Percentiles rank a stretch among this genome's conserved stretches.
phyloP scores from a whole-genome alignment of 1,140 invertebrate genomes.

The Condylostylus longicornis region DNA sequence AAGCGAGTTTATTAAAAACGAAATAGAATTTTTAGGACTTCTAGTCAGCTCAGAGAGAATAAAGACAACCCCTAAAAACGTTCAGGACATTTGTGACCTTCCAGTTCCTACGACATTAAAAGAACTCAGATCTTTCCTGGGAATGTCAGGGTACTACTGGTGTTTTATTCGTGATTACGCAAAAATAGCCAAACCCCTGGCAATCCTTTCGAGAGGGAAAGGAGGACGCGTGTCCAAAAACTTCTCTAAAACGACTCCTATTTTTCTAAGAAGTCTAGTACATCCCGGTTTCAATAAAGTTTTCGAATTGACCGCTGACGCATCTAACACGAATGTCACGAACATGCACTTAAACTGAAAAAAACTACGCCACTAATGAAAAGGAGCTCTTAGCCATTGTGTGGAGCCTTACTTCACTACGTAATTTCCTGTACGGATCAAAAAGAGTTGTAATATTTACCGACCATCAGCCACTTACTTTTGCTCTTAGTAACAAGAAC shows the following conservation, averaged over 20 bases:
- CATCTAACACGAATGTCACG: slow-evolving; percentile 11
- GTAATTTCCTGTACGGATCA: slow-evolving; percentile 18
- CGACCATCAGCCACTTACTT: slow-evolving; percentile 26
- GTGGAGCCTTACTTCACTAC: slow-evolving; percentile 26
- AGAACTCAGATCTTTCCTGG: slow-evolving; percentile 8
- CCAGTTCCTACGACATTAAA: slow-evolving; percentile 7
- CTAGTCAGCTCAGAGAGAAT: slow-evolving; percentile 9
- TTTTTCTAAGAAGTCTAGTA: slow-evolving; percentile 10
- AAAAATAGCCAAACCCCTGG: slow-evolving; percentile 7
- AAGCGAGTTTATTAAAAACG: slow-evolving; percentile 9
- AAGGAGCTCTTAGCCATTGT: slow-evolving; percentile 23
- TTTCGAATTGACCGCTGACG: no score
- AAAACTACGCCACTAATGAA: slow-evolving; percentile 16
- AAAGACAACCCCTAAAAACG: slow-evolving; percentile 12
- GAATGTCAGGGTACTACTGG: slow-evolving; percentile 6
- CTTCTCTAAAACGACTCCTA: neutral
- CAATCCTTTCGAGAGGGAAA: slow-evolving; percentile 5
- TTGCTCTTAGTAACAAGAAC: slow-evolving; percentile 26
- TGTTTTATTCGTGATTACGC: slow-evolving; percentile 18
- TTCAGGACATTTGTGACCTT: slow-evolving; percentile 9
- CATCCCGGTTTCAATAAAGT: slow-evolving; percentile 20
- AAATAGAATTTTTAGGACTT: slow-evolving; percentile 10
- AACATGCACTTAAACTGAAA: slow-evolving; percentile 20
- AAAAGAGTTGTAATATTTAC: slow-evolving; percentile 14
- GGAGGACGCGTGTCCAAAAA: slow-evolving; percentile 2